Evolutionary conservation across 2,888 invertebrate genomes (phyloP).

Genomic region (Hydrotaea cyrtoneurina): DNA sequence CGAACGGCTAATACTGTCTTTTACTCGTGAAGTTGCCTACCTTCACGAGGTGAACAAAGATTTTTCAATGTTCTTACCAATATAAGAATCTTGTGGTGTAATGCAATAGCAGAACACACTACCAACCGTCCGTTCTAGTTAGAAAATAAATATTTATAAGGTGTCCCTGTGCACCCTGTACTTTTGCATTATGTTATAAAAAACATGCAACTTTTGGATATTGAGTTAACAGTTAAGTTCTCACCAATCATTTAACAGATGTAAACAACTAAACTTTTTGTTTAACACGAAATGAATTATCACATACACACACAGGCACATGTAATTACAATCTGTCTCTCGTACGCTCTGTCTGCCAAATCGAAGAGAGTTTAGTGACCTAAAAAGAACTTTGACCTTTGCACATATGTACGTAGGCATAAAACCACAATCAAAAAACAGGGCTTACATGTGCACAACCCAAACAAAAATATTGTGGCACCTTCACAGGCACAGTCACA

Average conservation of each 20-base stretch:
- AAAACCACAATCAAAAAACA: neutral
- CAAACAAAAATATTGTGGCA: neutral
- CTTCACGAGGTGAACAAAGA: too few relatives aligned
- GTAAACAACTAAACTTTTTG: neutral
- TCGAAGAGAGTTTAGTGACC: conserved; percentile 44
- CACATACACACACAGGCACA: neutral
- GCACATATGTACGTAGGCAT: neutral
- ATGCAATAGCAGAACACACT: too few relatives aligned
- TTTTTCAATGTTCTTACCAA: too few relatives aligned
- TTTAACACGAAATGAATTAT: neutral
- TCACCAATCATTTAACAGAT: neutral
- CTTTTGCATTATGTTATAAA: too few relatives aligned
- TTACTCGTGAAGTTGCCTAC: too few relatives aligned
- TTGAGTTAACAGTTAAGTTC: neutral
- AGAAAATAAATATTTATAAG: too few relatives aligned
- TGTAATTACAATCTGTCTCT: neutral
- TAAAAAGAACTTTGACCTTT: conserved; percentile 60
- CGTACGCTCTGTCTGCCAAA: neutral
- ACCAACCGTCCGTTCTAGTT: too few relatives aligned
- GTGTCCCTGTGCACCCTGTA: neutral
- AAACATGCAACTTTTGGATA: neutral
- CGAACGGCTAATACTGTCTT: too few relatives aligned
- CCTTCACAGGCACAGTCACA: neutral
- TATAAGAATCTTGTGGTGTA: too few relatives aligned
- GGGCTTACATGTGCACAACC: neutral